Evolutionary conservation across 2,797 vertebrate species (phyloP).

Genomic region (Gymnopithys bicolor): DNA sequence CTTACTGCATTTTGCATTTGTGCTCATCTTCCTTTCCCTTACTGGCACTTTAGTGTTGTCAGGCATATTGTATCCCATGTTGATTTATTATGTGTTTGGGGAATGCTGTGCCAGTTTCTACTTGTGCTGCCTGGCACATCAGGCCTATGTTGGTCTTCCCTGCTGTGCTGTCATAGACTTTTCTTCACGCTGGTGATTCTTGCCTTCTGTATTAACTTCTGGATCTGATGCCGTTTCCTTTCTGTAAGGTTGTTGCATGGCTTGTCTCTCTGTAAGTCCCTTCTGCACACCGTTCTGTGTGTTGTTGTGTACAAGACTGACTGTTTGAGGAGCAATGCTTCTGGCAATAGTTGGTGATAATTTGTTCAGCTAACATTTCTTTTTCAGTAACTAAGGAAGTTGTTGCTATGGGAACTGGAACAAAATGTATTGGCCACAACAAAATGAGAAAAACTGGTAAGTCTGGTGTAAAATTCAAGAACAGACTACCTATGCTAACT

Average conservation of each 20-base stretch:
- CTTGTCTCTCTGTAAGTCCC: neutral
- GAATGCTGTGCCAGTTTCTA: neutral
- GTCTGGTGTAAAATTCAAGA: neutral
- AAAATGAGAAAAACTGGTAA: conserved; percentile 89
- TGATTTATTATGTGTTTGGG: neutral
- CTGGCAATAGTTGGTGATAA: neutral
- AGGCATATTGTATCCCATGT: neutral
- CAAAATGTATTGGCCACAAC: conserved; percentile 90
- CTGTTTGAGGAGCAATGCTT: neutral
- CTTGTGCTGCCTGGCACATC: neutral
- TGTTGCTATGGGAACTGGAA: conserved; percentile 93
- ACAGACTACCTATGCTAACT: neutral
- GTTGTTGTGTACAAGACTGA: neutral
- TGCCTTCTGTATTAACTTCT: neutral
- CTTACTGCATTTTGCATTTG: fast-evolving
- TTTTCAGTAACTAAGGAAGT: conserved; percentile 83
- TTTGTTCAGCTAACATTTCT: neutral
- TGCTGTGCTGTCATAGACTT: fast-evolving
- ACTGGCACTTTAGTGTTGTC: neutral
- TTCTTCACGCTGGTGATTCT: neutral
- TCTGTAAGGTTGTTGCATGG: neutral
- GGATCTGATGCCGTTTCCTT: neutral
- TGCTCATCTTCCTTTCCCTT: neutral
- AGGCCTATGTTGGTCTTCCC: neutral
- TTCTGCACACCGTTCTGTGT: neutral